Evolutionary conservation across 2,888 invertebrate genomes (phyloP), one percentile per base, ranked within the genome.

Genomic region (Malacosoma neustria): DNA sequence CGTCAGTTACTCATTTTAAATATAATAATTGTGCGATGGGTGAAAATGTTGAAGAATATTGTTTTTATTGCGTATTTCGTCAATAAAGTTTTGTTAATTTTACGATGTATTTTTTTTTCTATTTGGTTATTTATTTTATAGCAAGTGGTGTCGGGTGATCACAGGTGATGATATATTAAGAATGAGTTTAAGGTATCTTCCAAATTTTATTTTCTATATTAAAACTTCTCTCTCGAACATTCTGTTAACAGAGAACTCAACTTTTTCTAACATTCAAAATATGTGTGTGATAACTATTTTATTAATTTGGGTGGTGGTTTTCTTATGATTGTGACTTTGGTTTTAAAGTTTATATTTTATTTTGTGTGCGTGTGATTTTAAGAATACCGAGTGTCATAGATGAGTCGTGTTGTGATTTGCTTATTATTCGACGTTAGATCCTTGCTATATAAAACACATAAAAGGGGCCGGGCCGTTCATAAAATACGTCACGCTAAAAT

Each of bases 111-210:
- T 53, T 48, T 51, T 61, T 50, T 52, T 41, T 45, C 39, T 47
- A 39, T 45, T 40, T 42, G 39, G 47, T 50, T 22, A 22, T 22
- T 61, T 67, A 60, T 66, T 64, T 81, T 76, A 67, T 85, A 84
- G 82, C 80, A 80, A 82, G 81, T 81, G 82, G 82, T 82, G 84
- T 81, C 82, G 84, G 79, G 71, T 72, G 70, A 81, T 89, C 87
- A 91, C 91, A 52, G 92, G 92, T 79, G 91, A 91, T 74, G 91
- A 91, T 88, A 90, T 92, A 76, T 88, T 92, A 87, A 89, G 88
- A 89, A 92, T 92, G 92, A 91, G 90, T 74, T 79, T 91, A 89
- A 92, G 92, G 92, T 90, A 85, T 70, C 54, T 45, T 37, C 31
- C 40, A 54, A 57, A 49, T 51, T 54, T 38, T 41, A 33, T 32